A percentile compares a stretch with the other conserved stretches of the same genome.
These are phyloP conservation scores for Bradypus variegatus DNA, from an alignment of 2,797 vertebrate species.

Conservation along the genomic window DNA sequence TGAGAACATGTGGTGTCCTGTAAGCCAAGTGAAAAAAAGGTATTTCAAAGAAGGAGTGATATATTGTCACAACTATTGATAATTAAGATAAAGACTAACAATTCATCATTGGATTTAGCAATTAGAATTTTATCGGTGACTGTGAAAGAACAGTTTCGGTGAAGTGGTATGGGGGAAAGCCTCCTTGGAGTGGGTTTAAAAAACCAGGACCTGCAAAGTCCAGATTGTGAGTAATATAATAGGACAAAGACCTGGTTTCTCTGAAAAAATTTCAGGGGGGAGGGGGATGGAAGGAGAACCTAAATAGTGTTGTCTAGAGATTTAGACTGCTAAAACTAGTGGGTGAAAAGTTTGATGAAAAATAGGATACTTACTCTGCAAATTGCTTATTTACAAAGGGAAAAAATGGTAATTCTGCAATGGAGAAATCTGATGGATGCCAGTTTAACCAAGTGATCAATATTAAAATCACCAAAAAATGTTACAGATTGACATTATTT, in stretches of 20 bases:
- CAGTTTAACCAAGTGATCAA: too few relatives aligned
- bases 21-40: not conserved
- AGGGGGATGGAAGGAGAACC: not conserved
- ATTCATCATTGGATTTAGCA: not conserved
- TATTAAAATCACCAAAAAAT: too few relatives aligned
- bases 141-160: not conserved
- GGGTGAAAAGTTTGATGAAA: not conserved
- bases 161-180: not conserved
- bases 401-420: not conserved
- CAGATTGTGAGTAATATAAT: not conserved
- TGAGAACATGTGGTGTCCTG: not conserved
- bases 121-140: not conserved
- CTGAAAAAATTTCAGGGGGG: not conserved
- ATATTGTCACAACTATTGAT: not conserved
- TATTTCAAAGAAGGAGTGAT: not conserved
- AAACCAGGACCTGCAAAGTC: not conserved
- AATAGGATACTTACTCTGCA: not conserved
- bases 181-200: not conserved
- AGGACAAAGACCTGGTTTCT: not conserved
- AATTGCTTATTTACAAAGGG: not conserved
- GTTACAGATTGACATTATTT: not conserved
- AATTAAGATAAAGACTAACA: not conserved
- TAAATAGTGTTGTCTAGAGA: too few relatives aligned
- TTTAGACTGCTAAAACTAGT: not conserved
- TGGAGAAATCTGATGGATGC: too few relatives aligned